These are phyloP conservation scores for Riptortus pedestris DNA, from an alignment of 1,140 invertebrate species.

Conservation along the genomic window DNA sequence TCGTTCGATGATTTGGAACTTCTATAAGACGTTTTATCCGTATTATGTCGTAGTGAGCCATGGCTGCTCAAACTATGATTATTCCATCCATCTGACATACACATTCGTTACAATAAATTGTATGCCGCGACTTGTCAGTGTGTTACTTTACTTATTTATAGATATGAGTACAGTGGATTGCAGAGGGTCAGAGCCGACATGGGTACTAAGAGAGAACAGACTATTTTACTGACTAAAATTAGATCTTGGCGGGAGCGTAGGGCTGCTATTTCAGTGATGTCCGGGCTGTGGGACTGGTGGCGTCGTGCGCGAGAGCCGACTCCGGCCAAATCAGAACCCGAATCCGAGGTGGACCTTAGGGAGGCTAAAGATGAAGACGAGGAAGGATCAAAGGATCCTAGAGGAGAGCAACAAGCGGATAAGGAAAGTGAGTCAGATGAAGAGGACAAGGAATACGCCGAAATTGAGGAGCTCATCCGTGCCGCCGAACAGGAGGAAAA, in stretches of 20 bases:
- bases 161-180: no score
- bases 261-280: conserved; percentile 16
- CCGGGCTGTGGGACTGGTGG: conserved; percentile 13
- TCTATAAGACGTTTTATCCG: no score
- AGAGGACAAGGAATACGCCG: neutral
- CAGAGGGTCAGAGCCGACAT: conserved; percentile 3
- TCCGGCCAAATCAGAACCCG: conserved; percentile 2
- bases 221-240: neutral
- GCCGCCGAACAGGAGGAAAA: neutral
- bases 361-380: neutral
- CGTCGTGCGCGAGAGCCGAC: neutral
- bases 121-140: no score
- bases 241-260: conserved; percentile 4
- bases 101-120: no score
- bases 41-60: no score
- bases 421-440: neutral
- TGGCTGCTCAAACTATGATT: no score
- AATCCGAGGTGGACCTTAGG: neutral
- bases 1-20: no score
- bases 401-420: neutral
- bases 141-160: no score
- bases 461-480: no score
- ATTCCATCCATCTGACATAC: no score
- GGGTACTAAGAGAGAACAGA: neutral
- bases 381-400: neutral